phyloP scores from a whole-genome alignment of 2,797 vertebrate genomes.

The Peromyscus attwateri region DNA sequence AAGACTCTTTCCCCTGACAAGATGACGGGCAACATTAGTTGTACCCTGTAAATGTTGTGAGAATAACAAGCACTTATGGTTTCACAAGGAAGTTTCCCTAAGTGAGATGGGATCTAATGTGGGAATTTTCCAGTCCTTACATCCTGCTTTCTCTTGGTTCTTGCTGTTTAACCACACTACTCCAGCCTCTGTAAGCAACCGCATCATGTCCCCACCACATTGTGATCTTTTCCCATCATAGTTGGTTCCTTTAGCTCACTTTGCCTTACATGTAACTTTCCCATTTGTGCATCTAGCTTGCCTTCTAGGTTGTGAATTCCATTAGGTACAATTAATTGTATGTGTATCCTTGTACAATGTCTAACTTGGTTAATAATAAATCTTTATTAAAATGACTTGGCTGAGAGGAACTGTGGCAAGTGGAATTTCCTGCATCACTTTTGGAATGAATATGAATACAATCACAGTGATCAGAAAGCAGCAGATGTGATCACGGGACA shows the following conservation, averaged over 20 bases:
- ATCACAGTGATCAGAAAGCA: neutral
- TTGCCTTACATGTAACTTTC: neutral
- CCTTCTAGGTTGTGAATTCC: neutral
- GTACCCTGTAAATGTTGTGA: neutral
- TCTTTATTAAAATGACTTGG: conserved; percentile 20
- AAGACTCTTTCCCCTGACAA: neutral
- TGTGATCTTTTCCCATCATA: neutral
- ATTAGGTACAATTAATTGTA: neutral
- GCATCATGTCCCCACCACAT: neutral
- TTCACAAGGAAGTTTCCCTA: neutral
- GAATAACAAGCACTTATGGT: neutral
- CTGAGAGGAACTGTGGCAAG: neutral
- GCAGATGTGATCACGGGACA: neutral
- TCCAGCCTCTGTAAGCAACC: neutral
- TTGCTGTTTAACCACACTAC: neutral
- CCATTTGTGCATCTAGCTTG: neutral
- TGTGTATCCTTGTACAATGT: neutral
- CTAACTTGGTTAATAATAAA: neutral
- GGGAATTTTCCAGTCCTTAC: neutral
- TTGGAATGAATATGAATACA: neutral
- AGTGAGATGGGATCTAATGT: neutral
- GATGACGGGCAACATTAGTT: neutral
- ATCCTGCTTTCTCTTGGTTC: neutral
- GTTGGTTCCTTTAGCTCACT: neutral
- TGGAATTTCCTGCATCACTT: neutral